Conservation (phyloP, 2,797 vertebrate species). For the Petrocephalus schoutedeni region DNA sequence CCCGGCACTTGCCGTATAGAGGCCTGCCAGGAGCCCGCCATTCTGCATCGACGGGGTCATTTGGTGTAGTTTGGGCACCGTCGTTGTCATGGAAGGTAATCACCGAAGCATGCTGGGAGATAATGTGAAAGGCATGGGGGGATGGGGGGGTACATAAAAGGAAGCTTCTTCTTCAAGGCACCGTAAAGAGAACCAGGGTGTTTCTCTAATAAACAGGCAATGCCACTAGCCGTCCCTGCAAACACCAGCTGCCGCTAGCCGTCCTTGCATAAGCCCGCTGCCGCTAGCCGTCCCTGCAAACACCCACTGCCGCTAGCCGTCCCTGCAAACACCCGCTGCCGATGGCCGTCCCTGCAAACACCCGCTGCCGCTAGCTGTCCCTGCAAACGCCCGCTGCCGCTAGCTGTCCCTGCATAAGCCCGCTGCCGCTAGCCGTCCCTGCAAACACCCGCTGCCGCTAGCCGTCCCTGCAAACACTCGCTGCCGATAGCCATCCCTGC, state of each 20-base stretch:
- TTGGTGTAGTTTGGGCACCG: conserved; percentile 31
- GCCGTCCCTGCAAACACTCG: too few relatives aligned
- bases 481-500: too few relatives aligned
- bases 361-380: background rate
- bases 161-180: conserved; percentile 22
- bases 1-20: background rate
- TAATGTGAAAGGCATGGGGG: conserved; percentile 21
- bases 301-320: background rate
- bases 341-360: too few relatives aligned
- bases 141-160: conserved; percentile 13
- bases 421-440: too few relatives aligned
- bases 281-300: background rate
- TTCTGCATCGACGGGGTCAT: conserved; percentile 24
- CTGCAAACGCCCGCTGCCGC: too few relatives aligned
- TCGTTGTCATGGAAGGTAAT: conserved; percentile 35
- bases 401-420: too few relatives aligned
- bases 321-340: background rate
- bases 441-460: too few relatives aligned
- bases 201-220: background rate
- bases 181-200: background rate
- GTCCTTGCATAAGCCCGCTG: too few relatives aligned
- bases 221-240: background rate
- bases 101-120: conserved; percentile 18
- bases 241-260: background rate
- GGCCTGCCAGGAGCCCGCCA: background rate